Percentiles rank a stretch among this genome's conserved stretches.
These are phyloP conservation scores for Lepus americanus DNA, from an alignment of 2,113 vertebrate genomes.

Conservation along the genomic window DNA sequence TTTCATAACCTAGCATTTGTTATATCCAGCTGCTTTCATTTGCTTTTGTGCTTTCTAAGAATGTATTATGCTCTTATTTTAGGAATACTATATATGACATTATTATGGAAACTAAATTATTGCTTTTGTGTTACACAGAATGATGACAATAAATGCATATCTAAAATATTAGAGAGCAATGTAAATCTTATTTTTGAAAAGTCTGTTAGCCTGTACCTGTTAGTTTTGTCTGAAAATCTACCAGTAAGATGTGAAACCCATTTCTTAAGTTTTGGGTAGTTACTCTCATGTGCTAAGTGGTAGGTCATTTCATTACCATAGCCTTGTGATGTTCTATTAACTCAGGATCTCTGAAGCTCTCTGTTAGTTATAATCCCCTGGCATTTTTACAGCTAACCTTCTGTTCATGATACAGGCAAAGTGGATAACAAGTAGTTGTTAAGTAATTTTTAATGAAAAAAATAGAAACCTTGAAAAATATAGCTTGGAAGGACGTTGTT, in stretches of 20 bases:
- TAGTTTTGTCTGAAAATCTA: not conserved
- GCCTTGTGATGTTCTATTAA: not conserved
- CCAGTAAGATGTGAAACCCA: not conserved
- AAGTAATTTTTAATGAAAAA: not conserved
- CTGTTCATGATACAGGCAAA: not conserved
- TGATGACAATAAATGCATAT: not conserved
- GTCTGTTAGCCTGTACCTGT: not conserved
- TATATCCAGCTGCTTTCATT: not conserved
- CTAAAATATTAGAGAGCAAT: not conserved
- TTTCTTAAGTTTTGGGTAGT: not conserved
- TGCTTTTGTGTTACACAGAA: not conserved
- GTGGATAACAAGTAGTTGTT: not conserved
- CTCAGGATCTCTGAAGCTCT: not conserved
- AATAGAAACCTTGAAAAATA: conserved; percentile 21
- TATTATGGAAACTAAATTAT: not conserved
- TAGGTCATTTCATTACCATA: not conserved
- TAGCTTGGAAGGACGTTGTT: not conserved
- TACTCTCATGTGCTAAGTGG: not conserved
- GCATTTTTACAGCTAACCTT: not conserved
- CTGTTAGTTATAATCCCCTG: not conserved
- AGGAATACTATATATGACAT: not conserved
- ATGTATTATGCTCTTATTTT: conserved; percentile 2
- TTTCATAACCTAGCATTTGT: not conserved
- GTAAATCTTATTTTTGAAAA: not conserved
- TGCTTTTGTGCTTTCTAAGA: not conserved